Evolutionary conservation across 2,113 vertebrate genomes (phyloP).

Genomic region (Strigops habroptila): DNA sequence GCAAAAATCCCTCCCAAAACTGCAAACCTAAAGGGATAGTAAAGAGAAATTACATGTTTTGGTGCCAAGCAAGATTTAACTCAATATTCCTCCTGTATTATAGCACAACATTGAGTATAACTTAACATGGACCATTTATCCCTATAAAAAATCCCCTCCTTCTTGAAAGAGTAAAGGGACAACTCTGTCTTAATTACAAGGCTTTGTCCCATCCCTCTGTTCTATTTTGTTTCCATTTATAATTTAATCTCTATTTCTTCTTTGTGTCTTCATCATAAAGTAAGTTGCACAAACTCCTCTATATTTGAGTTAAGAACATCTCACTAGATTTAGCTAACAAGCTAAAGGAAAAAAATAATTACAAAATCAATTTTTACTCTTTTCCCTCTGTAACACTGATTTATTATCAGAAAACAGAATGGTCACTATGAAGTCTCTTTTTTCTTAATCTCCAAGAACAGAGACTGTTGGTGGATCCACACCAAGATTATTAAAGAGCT

Average conservation of each 20-base stretch:
- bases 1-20: not conserved
- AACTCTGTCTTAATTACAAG: not conserved
- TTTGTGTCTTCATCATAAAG: not conserved
- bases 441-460: not conserved
- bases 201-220: not conserved
- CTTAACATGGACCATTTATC: not conserved
- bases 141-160: not conserved
- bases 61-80: not conserved
- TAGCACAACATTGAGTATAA: not conserved
- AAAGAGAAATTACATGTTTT: not conserved
- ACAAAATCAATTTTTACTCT: not conserved
- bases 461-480: not conserved
- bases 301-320: not conserved
- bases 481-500: not conserved
- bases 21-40: not conserved
- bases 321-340: not conserved
- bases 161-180: not conserved
- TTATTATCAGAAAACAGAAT: not conserved
- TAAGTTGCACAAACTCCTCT: not conserved
- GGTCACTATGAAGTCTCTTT: not conserved
- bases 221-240: not conserved
- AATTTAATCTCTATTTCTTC: not conserved
- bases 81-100: not conserved
- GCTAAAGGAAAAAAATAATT: not conserved
- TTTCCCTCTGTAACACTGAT: not conserved